These are phyloP conservation scores for Diarsia mendica DNA, from an alignment of 2,888 invertebrate species.

Conservation along the genomic window DNA sequence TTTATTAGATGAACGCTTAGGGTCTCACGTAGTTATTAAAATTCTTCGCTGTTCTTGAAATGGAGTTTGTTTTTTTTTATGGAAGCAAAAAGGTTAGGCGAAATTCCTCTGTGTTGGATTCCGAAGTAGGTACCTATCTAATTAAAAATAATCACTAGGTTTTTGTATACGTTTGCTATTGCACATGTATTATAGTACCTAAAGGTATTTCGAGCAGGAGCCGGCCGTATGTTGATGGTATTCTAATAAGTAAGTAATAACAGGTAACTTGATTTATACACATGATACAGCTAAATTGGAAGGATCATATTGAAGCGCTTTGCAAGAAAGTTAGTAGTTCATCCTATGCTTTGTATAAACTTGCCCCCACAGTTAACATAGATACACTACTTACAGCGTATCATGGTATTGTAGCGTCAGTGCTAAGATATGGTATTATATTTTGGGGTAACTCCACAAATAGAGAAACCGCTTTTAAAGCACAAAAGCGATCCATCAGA, in stretches of 20 bases:
- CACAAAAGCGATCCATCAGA: too few relatives aligned
- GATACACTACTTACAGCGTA: too few relatives aligned
- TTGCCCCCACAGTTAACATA: too few relatives aligned
- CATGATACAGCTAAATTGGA: too few relatives aligned
- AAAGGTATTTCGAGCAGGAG: too few relatives aligned
- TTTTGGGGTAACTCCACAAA: too few relatives aligned
- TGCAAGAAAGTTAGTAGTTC: too few relatives aligned
- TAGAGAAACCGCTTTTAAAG: too few relatives aligned
- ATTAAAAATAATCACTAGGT: conserved; percentile 2
- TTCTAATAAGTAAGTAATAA: conserved; percentile 9
- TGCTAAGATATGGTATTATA: too few relatives aligned
- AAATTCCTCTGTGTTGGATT: background rate
- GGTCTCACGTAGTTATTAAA: conserved; percentile 38
- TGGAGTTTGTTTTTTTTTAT: conserved; percentile 19
- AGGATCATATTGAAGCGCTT: too few relatives aligned
- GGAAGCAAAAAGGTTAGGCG: conserved; percentile 15
- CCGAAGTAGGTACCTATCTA: background rate
- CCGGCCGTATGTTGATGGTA: background rate
- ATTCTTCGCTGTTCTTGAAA: conserved; percentile 28
- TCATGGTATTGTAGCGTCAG: too few relatives aligned
- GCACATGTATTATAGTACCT: background rate
- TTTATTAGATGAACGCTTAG: conserved; percentile 40
- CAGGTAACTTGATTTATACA: background rate
- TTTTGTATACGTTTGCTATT: background rate
- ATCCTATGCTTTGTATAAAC: too few relatives aligned